A percentile compares a stretch with the other conserved stretches of the same genome.
Conservation (phyloP, 1,140 invertebrate genomes). For the Leptestheria dahalacensis region DNA sequence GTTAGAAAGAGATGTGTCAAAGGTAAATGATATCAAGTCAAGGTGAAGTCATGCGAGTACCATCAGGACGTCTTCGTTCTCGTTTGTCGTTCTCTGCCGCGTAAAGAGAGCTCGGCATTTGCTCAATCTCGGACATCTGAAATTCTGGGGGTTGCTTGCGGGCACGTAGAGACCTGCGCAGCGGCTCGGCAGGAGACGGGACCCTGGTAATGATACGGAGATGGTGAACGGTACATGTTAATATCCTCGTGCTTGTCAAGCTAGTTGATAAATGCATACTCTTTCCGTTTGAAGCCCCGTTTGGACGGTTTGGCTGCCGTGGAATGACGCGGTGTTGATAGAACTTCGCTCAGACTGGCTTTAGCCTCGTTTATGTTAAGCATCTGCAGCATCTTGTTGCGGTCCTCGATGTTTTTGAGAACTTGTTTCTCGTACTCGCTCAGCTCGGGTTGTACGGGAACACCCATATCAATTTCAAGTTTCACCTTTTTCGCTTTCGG, state of each 20-base stretch:
- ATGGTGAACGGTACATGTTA: neutral
- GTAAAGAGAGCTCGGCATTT: neutral
- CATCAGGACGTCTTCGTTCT: neutral
- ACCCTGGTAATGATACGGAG: neutral
- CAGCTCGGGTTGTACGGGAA: neutral
- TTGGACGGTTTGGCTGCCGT: neutral
- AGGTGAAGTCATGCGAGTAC: too few relatives aligned
- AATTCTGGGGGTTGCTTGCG: neutral
- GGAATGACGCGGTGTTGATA: neutral
- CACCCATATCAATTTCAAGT: neutral
- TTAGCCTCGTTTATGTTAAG: neutral
- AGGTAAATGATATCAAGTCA: neutral
- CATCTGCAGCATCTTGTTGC: constrained; percentile 2
- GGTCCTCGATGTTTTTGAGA: constrained; percentile 1
- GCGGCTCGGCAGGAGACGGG: neutral
- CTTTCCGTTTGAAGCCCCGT: neutral
- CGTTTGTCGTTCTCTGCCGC: neutral
- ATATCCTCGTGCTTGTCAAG: neutral
- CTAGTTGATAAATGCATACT: too few relatives aligned
- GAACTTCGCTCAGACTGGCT: neutral
- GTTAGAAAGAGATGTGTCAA: neutral
- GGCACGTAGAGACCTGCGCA: neutral
- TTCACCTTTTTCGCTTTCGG: neutral
- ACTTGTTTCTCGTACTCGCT: constrained; percentile 4
- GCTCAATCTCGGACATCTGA: neutral